Percentiles rank a stretch among this genome's conserved stretches.
These are phyloP conservation scores for Bolinopsis microptera DNA, from an alignment of 37 sponge, comb jelly and placozoan genomes.

Conservation along the genomic window DNA sequence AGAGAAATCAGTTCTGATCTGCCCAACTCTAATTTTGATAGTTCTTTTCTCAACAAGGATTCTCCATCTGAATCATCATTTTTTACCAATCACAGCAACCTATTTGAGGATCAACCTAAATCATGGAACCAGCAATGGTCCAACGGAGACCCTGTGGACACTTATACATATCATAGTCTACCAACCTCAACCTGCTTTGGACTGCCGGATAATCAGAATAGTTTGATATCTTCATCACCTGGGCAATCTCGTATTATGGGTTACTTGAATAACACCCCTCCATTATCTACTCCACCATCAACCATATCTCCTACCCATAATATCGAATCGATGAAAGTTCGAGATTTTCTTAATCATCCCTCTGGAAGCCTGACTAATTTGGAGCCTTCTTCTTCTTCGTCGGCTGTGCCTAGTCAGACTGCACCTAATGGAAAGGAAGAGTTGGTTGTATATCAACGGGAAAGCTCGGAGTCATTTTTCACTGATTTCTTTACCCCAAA, in stretches of 20 bases:
- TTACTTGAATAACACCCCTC: neutral
- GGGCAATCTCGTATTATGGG: constrained; percentile 22
- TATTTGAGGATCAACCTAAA: constrained; percentile 10
- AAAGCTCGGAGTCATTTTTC: neutral
- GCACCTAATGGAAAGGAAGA: neutral
- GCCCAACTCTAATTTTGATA: neutral
- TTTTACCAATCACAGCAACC: neutral
- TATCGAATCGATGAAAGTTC: constrained; percentile 16
- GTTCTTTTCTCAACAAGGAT: neutral
- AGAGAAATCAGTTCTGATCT: neutral
- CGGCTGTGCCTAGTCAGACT: neutral
- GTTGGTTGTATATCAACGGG: neutral
- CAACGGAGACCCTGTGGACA: neutral
- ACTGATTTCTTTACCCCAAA: neutral
- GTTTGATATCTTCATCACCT: neutral
- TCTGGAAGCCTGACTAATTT: neutral
- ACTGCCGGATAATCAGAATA: neutral
- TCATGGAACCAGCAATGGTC: neutral
- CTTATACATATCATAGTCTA: neutral
- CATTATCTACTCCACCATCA: neutral
- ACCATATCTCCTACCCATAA: neutral
- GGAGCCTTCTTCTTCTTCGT: neutral
- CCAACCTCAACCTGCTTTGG: neutral
- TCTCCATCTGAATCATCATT: neutral
- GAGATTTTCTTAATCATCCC: constrained; percentile 30